Evolutionary conservation across 2,113 vertebrate species (phyloP).

Genomic region (Prionailurus viverrinus): DNA sequence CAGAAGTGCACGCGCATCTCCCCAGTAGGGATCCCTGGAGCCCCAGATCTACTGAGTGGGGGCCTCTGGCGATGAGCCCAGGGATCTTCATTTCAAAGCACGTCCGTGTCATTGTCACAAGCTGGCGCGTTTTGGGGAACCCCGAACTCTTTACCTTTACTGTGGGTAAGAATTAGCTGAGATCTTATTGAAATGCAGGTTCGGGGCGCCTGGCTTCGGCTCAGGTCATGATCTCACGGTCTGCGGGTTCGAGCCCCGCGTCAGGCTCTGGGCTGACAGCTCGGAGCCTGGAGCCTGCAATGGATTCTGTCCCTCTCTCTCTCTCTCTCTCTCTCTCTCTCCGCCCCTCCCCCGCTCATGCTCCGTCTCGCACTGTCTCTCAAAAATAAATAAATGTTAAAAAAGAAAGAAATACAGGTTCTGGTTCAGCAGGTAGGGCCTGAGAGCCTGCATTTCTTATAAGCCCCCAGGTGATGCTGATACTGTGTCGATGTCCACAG

Average conservation of each 20-base stretch:
- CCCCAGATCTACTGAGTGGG: not conserved
- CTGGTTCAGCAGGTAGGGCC: not conserved
- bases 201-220: not conserved
- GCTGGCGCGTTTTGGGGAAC: rapidly evolving
- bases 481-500: rapidly evolving
- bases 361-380: too few relatives aligned
- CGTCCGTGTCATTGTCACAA: not conserved
- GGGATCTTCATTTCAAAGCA: not conserved
- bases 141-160: too few relatives aligned
- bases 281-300: too few relatives aligned
- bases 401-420: not conserved
- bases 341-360: too few relatives aligned
- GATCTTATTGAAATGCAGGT: not conserved
- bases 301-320: too few relatives aligned
- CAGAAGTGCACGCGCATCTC: not conserved
- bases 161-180: not conserved
- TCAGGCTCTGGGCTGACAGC: too few relatives aligned
- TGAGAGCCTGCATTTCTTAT: not conserved
- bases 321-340: too few relatives aligned
- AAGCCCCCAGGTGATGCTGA: not conserved
- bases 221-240: too few relatives aligned
- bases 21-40: not conserved
- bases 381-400: too few relatives aligned
- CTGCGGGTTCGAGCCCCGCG: too few relatives aligned
- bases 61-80: not conserved